phyloP scores from a whole-genome alignment of 2,113 vertebrate genomes.

The Erythrolamprus reginae region DNA sequence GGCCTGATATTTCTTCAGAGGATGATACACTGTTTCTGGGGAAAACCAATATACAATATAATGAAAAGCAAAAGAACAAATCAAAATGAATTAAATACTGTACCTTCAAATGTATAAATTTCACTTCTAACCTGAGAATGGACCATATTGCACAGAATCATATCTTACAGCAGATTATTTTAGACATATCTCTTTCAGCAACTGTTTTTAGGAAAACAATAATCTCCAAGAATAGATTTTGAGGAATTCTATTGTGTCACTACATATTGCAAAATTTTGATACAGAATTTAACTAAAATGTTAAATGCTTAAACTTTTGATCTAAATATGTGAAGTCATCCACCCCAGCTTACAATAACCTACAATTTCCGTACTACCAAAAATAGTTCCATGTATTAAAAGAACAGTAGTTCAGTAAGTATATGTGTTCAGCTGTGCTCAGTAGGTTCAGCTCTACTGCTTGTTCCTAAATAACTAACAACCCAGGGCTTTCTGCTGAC shows the following conservation, averaged over 20 bases:
- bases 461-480: not conserved
- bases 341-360: not conserved
- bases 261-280: not conserved
- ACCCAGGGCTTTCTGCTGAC: not conserved
- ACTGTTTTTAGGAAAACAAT: not conserved
- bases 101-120: not conserved
- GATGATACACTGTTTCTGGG: not conserved
- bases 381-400: not conserved
- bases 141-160: not conserved
- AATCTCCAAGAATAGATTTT: not conserved
- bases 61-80: not conserved
- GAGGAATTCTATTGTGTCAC: not conserved
- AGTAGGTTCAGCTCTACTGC: not conserved
- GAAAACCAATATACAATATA: not conserved
- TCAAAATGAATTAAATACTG: not conserved
- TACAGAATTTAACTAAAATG: not conserved
- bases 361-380: not conserved
- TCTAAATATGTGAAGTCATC: not conserved
- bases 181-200: not conserved
- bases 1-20: not conserved
- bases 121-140: not conserved
- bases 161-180: not conserved
- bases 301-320: not conserved
- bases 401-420: not conserved
- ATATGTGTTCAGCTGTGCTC: not conserved